Conservation (phyloP, 2,797 vertebrate genomes). For the Anguilla anguilla region DNA sequence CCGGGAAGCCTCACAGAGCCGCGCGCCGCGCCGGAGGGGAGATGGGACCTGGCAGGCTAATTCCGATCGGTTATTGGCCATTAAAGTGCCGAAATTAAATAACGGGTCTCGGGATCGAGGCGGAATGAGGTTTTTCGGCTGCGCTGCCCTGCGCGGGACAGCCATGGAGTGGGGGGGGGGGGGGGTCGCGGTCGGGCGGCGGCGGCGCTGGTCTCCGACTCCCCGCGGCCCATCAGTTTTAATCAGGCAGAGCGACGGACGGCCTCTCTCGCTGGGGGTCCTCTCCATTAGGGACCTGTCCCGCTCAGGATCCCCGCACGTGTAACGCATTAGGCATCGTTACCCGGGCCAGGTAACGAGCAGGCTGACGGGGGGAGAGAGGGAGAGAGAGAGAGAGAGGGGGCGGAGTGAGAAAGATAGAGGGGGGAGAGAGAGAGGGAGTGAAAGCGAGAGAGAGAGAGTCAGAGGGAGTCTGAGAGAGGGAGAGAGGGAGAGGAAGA, state of each 20-base stretch:
- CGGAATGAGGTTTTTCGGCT: conserved; percentile 25
- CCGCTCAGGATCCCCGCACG: conserved; percentile 51
- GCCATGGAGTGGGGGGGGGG: not conserved
- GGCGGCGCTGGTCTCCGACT: conserved; percentile 56
- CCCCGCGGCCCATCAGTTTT: conserved; percentile 74
- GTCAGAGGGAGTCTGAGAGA: not conserved
- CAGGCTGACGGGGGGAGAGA: not conserved
- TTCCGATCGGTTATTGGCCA: conserved; percentile 68
- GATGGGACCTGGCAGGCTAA: conserved; percentile 79
- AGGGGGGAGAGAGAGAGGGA: too few species aligned
- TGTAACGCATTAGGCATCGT: conserved; percentile 72
- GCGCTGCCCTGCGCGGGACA: too few species aligned
- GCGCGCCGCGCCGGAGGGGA: conserved; percentile 56
- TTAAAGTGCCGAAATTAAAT: conserved; percentile 78
- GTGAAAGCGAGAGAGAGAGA: not conserved
- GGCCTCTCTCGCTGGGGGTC: conserved; percentile 57
- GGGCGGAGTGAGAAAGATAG: too few species aligned
- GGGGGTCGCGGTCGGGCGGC: conserved; percentile 52
- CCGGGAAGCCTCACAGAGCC: conserved; percentile 53
- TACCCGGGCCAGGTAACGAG: conserved; percentile 53
- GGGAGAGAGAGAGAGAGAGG: not conserved
- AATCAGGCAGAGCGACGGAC: conserved; percentile 70
- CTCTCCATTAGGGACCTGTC: conserved; percentile 64
- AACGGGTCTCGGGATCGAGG: conserved; percentile 64
- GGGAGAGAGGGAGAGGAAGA: too few species aligned